phyloP scores from a whole-genome alignment of 2,113 vertebrate genomes.

The Hyaena hyaena region DNA sequence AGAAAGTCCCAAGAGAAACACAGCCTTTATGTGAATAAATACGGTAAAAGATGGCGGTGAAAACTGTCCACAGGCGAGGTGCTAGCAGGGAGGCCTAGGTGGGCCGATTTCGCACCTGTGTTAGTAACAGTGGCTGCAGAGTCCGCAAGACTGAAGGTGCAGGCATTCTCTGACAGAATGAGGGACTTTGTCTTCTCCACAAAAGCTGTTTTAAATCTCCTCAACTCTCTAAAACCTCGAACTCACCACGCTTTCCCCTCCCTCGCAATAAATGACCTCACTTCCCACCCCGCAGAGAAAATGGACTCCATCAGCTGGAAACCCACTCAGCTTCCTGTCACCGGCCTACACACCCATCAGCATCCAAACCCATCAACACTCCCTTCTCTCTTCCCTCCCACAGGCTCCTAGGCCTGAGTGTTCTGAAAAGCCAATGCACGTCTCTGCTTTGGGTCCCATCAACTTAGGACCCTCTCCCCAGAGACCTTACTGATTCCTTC shows the following conservation, averaged over 20 bases:
- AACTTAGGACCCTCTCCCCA: background rate
- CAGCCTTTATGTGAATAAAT: background rate
- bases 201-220: constrained; percentile 66
- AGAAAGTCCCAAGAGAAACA: background rate
- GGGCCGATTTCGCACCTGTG: too few relatives aligned
- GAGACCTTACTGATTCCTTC: background rate
- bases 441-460: background rate
- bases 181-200: background rate
- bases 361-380: background rate
- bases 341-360: background rate
- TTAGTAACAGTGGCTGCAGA: background rate
- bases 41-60: background rate
- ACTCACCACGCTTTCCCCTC: background rate
- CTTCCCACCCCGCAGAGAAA: constrained; percentile 25
- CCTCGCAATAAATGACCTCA: constrained; percentile 2
- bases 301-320: constrained; percentile 38
- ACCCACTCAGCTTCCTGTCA: constrained; percentile 43
- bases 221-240: constrained; percentile 32
- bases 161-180: background rate
- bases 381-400: background rate
- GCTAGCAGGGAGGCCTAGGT: background rate
- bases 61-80: background rate
- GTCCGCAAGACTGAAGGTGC: background rate
- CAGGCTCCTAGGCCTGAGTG: background rate
- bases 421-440: background rate